Percentiles rank a stretch among this genome's conserved stretches.
Evolutionary conservation across 2,113 vertebrate species (phyloP).

Genomic region (Meles meles): DNA sequence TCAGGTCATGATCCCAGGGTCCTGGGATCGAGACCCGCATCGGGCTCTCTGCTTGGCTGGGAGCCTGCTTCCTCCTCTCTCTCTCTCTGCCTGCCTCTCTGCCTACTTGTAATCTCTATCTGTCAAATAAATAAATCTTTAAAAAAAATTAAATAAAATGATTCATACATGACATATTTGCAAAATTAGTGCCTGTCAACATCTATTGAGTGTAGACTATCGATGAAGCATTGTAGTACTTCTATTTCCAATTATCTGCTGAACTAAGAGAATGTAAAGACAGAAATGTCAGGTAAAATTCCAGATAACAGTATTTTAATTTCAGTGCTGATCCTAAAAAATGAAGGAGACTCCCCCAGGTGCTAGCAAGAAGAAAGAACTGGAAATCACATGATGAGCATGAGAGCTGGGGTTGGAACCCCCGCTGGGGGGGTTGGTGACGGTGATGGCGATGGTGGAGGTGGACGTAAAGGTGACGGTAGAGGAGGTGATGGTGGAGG

Average conservation of each 20-base stretch:
- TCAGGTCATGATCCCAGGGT: too few species aligned
- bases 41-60: too few species aligned
- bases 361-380: too few species aligned
- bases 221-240: accelerated
- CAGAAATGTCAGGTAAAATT: background rate
- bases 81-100: too few species aligned
- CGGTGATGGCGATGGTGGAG: background rate
- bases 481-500: background rate
- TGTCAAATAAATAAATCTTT: too few species aligned
- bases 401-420: background rate
- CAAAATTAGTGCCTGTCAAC: background rate
- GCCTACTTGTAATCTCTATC: too few species aligned
- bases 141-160: background rate
- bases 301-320: background rate
- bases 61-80: too few species aligned
- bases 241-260: background rate
- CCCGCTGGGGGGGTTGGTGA: accelerated
- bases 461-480: background rate
- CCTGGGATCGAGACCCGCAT: too few species aligned
- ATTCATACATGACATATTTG: background rate
- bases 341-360: background rate
- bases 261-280: background rate
- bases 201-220: background rate
- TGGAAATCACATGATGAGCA: accelerated
- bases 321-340: background rate